phyloP scores from a whole-genome alignment of 1,140 invertebrate genomes.

The Brachionus sp. region DNA sequence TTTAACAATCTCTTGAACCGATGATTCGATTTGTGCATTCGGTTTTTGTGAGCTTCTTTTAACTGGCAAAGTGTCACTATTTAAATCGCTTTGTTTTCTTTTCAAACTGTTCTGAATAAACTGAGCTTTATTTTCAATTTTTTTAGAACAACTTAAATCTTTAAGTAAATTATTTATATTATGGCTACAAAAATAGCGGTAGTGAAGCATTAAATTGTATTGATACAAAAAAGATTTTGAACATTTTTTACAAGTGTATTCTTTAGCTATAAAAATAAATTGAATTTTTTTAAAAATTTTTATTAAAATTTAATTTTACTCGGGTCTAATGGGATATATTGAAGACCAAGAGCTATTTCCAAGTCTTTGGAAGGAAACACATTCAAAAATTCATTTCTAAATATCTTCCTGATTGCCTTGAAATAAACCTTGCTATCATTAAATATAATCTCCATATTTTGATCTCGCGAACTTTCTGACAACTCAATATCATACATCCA shows the following conservation, averaged over 20 bases:
- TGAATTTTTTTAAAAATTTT: background rate
- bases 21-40: background rate
- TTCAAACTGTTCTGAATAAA: background rate
- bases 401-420: background rate
- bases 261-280: background rate
- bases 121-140: background rate
- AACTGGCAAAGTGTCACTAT: background rate
- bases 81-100: background rate
- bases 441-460: conserved; percentile 44
- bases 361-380: conserved; percentile 43
- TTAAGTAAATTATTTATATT: conserved; percentile 23
- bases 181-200: conserved; percentile 21
- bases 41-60: background rate
- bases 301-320: background rate
- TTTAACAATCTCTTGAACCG: background rate
- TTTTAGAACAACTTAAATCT: background rate
- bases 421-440: conserved; percentile 43
- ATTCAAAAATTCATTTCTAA: background rate
- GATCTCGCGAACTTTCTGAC: conserved; percentile 9
- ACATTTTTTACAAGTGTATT: conserved; percentile 34
- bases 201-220: conserved; percentile 32
- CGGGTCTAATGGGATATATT: background rate
- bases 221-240: background rate
- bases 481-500: conserved; percentile 37
- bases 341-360: conserved; percentile 39